phyloP scores from a whole-genome alignment of 2,113 vertebrate genomes.

The Osmerus eperlanus region DNA sequence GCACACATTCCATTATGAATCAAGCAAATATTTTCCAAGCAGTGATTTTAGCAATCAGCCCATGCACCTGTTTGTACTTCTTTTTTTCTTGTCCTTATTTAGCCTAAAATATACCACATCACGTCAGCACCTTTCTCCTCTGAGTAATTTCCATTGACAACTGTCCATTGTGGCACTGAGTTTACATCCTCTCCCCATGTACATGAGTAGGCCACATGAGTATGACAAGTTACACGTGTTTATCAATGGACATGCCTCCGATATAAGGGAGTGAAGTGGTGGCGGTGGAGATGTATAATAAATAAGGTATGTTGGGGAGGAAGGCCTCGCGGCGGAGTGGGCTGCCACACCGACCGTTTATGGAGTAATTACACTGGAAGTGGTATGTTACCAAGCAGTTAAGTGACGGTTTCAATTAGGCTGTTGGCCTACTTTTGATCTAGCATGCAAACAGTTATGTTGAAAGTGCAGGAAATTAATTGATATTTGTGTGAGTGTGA shows the following conservation, averaged over 20 bases:
- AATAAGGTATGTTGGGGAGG: constrained; percentile 18
- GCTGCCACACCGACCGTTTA: constrained; percentile 23
- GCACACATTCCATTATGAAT: too few species aligned
- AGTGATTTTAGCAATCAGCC: too few species aligned
- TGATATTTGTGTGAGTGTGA: background rate
- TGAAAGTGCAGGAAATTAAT: background rate
- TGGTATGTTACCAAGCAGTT: constrained; percentile 23
- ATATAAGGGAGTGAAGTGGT: constrained; percentile 38
- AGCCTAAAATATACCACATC: too few species aligned
- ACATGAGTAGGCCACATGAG: constrained; percentile 26
- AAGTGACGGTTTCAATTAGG: constrained; percentile 1
- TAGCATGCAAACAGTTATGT: background rate
- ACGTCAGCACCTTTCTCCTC: background rate
- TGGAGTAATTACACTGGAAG: constrained; percentile 42
- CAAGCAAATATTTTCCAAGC: too few species aligned
- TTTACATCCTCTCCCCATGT: constrained; percentile 16
- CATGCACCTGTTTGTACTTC: too few species aligned
- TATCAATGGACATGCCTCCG: constrained; percentile 45
- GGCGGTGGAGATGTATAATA: constrained; percentile 29
- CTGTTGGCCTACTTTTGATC: background rate
- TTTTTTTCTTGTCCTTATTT: too few species aligned
- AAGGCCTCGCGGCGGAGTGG: constrained; percentile 25
- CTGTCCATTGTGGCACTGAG: constrained; percentile 42
- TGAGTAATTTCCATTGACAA: background rate
- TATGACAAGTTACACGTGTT: constrained; percentile 58